Base-by-base conservation (phyloP, 2,113 vertebrate genomes). In the Megaceryle torquata region DNA sequence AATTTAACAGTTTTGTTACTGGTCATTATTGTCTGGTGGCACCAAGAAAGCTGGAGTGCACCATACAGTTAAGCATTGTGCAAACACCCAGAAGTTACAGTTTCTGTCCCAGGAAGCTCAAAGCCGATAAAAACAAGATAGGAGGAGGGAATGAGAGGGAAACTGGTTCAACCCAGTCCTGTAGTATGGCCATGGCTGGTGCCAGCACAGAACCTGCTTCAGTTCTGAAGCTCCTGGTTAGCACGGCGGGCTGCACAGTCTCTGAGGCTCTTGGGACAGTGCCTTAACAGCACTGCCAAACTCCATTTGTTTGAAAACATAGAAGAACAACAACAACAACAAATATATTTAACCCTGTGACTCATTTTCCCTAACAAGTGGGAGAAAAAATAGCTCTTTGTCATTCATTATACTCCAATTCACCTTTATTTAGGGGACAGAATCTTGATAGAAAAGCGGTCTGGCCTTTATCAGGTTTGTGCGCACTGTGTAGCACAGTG, bases 41-140 rank as follows among this genome's bases (percentile, higher is more conserved):
- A 80, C 10, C n/a, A 54, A 10, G 18, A 60, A 76, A 46, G 31
- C 50, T 19, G 29, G 17, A 67, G 25, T 13, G 16, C 1, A 5
- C 5, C 35, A 6, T 11, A 28, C 0, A 25, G 39, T 7, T 2
- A 28, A 41, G 31, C 22, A 25, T 4, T 59, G 25, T 13, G 8
- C 11, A 48, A 91, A 65, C 28, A 41, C 11, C 31, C 15, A 59
- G 48, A 75, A 65, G n/a, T 50, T 28, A 50, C 7, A 11, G 33
- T 25, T 48, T 70, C 78, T 72, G 31, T 35, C 37, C 17, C 57
- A 71, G 53, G 29, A 65, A 79, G 41, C 75, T 86, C 60, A 39
- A 68, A 65, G 56, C 16, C 39, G 17, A 12, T 9, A 69, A 35
- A 56, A 35, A 41, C 56, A 82, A 92, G 25, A 50, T 0, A 69